Percentiles rank a stretch among this genome's conserved stretches.
These are phyloP conservation scores for Stegana nigrithorax DNA, from an alignment of 2,888 invertebrate species.

Conservation along the genomic window DNA sequence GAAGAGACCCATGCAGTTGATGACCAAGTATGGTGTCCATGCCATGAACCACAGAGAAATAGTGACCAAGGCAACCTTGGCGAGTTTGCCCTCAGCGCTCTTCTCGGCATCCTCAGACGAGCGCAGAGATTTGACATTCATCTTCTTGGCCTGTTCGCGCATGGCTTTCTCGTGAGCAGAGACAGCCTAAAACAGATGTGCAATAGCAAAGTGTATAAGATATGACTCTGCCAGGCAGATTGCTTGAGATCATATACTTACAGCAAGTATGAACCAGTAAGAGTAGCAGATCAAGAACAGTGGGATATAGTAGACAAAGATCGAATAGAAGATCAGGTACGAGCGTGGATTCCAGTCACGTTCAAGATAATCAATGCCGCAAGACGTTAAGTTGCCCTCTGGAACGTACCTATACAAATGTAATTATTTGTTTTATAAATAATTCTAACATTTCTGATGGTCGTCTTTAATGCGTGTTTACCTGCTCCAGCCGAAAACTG, in stretches of 20 bases:
- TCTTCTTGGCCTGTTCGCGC: constrained; percentile 92
- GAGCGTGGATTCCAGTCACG: constrained; percentile 82
- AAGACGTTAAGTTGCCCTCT: constrained; percentile 94
- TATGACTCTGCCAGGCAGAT: neutral
- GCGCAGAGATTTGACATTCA: constrained; percentile 90
- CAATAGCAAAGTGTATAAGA: neutral
- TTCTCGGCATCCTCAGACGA: constrained; percentile 82
- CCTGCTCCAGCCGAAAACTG: constrained; percentile 88
- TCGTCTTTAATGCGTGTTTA: constrained; percentile 70
- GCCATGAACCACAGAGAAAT: constrained; percentile 92
- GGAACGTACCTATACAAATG: constrained; percentile 81
- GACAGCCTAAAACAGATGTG: constrained; percentile 41
- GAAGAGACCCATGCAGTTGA: constrained; percentile 85
- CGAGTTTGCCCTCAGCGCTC: constrained; percentile 87
- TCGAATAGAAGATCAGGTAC: constrained; percentile 83
- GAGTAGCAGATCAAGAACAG: constrained; percentile 85
- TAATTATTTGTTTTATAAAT: neutral
- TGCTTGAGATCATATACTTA: constrained; percentile 55
- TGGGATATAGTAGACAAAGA: constrained; percentile 82
- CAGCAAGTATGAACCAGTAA: constrained; percentile 88
- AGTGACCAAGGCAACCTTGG: constrained; percentile 91
- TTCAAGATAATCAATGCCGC: constrained; percentile 88
- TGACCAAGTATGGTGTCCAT: constrained; percentile 90
- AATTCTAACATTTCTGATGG: constrained; percentile 62
- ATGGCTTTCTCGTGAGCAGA: constrained; percentile 81